Percentiles rank a stretch among this genome's conserved stretches.
These are phyloP conservation scores for Autographa pulchrina DNA, from an alignment of 2,888 invertebrate species.

Conservation along the genomic window DNA sequence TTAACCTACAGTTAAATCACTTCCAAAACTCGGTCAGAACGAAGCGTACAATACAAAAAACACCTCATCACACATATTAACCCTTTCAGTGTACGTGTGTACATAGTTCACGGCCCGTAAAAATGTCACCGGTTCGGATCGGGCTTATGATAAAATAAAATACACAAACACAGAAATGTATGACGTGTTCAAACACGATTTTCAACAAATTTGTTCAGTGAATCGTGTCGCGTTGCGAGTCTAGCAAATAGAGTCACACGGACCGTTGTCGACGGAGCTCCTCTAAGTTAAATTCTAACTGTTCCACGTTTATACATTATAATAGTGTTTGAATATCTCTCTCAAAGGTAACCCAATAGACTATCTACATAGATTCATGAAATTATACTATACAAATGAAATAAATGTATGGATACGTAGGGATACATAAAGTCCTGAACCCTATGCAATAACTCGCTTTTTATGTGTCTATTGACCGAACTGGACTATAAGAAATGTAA, in stretches of 20 bases:
- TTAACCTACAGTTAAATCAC: constrained; percentile 59
- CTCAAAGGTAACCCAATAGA: constrained; percentile 29
- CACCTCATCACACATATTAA: constrained; percentile 62
- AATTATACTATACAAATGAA: constrained; percentile 46
- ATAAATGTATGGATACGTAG: constrained; percentile 29
- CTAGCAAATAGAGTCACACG: constrained; percentile 65
- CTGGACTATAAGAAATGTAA: constrained; percentile 63
- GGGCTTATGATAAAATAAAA: constrained; percentile 69
- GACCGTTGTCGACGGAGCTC: constrained; percentile 58
- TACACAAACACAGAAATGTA: constrained; percentile 66
- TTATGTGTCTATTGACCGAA: constrained; percentile 62
- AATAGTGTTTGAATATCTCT: constrained; percentile 28
- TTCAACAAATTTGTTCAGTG: constrained; percentile 77
- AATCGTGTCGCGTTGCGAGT: constrained; percentile 67
- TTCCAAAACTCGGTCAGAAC: constrained; percentile 50
- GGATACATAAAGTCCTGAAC: constrained; percentile 49
- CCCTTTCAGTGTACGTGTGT: constrained; percentile 57
- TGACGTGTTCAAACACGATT: constrained; percentile 73
- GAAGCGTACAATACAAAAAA: constrained; percentile 61
- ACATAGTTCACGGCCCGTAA: constrained; percentile 63
- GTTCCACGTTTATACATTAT: constrained; percentile 25
- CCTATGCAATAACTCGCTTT: constrained; percentile 58
- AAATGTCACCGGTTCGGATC: constrained; percentile 62
- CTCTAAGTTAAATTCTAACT: constrained; percentile 61
- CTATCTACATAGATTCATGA: constrained; percentile 41